A percentile compares a stretch with the other conserved stretches of the same genome.
phyloP scores from a whole-genome alignment of 1,140 invertebrate genomes.

The Cotesia vestalis region DNA sequence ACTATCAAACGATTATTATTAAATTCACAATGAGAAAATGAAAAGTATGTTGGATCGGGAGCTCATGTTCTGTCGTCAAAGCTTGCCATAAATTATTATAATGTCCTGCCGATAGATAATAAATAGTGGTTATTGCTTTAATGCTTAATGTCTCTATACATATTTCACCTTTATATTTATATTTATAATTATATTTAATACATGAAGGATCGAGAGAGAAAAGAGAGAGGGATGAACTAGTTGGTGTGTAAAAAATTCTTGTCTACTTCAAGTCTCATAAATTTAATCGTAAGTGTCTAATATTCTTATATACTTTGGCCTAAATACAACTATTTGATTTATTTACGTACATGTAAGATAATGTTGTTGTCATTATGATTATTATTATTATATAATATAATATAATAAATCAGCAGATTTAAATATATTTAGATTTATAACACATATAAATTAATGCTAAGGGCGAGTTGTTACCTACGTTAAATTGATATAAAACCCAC shows the following conservation, averaged over 20 bases:
- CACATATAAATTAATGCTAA: constrained; percentile 25
- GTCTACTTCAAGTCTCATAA: constrained; percentile 28
- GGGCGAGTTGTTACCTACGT: constrained; percentile 36
- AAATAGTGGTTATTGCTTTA: constrained; percentile 39
- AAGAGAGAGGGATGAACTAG: constrained; percentile 16
- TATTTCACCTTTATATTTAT: neutral
- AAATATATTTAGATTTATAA: neutral
- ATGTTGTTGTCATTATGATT: neutral
- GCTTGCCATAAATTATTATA: constrained; percentile 40
- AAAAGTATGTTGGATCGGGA: neutral
- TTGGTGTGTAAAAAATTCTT: constrained; percentile 22
- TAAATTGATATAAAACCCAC: constrained; percentile 29
- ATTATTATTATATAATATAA: neutral
- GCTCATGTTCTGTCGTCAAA: constrained; percentile 25
- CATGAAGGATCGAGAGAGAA: neutral
- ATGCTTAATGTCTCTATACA: neutral
- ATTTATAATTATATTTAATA: too few relatives aligned
- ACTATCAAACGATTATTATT: neutral
- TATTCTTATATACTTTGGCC: constrained; percentile 20
- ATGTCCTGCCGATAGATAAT: constrained; percentile 38
- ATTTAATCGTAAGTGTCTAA: constrained; percentile 7
- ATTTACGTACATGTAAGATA: constrained; percentile 3
- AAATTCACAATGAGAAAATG: too few relatives aligned
- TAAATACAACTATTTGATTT: constrained; percentile 31
- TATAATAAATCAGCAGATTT: neutral